phyloP scores from a whole-genome alignment of 2,888 invertebrate genomes.

The Allygus modestus region DNA sequence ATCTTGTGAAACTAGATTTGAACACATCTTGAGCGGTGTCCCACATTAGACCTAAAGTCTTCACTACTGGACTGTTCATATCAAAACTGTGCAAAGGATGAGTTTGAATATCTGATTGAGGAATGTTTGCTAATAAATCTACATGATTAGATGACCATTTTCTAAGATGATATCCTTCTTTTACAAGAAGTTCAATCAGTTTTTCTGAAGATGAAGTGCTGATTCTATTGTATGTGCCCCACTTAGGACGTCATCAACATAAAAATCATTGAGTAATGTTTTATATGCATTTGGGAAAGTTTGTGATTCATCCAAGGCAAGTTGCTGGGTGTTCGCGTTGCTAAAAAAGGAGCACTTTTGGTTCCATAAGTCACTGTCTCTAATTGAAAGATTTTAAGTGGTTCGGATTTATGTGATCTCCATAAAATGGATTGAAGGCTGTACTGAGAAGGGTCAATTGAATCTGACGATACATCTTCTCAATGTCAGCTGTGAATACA shows the following conservation, averaged over 20 bases:
- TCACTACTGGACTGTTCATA: neutral
- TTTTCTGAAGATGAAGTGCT: slow-evolving; percentile 64
- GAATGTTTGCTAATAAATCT: slow-evolving; percentile 9
- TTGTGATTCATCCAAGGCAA: slow-evolving; percentile 69
- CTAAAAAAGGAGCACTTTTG: slow-evolving; percentile 70
- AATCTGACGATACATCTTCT: slow-evolving; percentile 73
- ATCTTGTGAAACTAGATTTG: slow-evolving; percentile 38
- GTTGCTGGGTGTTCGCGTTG: slow-evolving; percentile 68
- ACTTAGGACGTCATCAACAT: slow-evolving; percentile 70
- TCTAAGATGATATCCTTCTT: slow-evolving; percentile 62
- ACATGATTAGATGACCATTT: slow-evolving; percentile 70
- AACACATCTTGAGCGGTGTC: slow-evolving; percentile 61
- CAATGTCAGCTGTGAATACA: slow-evolving; percentile 72
- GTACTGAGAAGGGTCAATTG: slow-evolving; percentile 65
- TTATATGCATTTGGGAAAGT: slow-evolving; percentile 63
- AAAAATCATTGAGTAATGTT: slow-evolving; percentile 64
- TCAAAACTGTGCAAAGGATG: neutral
- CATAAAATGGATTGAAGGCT: slow-evolving; percentile 7
- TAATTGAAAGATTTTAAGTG: neutral
- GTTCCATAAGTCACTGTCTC: slow-evolving; percentile 72
- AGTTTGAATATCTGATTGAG: neutral
- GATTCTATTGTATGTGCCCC: slow-evolving; percentile 67
- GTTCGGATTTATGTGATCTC: slow-evolving; percentile 41
- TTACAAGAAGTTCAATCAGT: slow-evolving; percentile 62
- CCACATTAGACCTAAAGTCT: slow-evolving; percentile 64